phyloP scores from a whole-genome alignment of 2,113 vertebrate genomes.

The Chiloscyllium plagiosum region DNA sequence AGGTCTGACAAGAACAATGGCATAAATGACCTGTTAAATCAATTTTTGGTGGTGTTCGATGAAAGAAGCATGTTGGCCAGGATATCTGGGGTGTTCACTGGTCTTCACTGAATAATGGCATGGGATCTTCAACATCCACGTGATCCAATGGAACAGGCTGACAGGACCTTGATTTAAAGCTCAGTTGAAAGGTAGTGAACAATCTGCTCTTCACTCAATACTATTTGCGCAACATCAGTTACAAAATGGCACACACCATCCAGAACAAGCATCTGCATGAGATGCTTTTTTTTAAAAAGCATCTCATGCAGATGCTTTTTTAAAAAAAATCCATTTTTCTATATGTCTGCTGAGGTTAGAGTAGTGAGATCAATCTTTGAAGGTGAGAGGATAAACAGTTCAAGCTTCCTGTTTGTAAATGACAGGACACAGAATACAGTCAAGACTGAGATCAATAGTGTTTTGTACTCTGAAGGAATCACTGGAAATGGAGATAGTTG shows the following conservation, averaged over 20 bases:
- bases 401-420: neutral
- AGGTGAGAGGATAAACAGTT: neutral
- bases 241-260: conserved; percentile 12
- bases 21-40: neutral
- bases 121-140: neutral
- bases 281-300: neutral
- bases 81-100: neutral
- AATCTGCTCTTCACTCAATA: conserved; percentile 4
- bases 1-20: neutral
- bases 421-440: neutral
- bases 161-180: neutral
- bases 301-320: neutral
- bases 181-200: neutral
- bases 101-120: neutral
- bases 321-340: neutral
- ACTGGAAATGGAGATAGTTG: neutral
- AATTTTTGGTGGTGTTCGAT: neutral
- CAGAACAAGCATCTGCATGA: neutral
- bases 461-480: neutral
- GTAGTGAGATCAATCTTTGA: neutral
- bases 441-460: neutral
- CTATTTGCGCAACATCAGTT: conserved; percentile 9
- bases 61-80: neutral
- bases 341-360: neutral
- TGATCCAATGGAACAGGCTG: neutral